Base-by-base conservation (phyloP, 1,140 invertebrate genomes). In the Sycophaga agraensis region DNA sequence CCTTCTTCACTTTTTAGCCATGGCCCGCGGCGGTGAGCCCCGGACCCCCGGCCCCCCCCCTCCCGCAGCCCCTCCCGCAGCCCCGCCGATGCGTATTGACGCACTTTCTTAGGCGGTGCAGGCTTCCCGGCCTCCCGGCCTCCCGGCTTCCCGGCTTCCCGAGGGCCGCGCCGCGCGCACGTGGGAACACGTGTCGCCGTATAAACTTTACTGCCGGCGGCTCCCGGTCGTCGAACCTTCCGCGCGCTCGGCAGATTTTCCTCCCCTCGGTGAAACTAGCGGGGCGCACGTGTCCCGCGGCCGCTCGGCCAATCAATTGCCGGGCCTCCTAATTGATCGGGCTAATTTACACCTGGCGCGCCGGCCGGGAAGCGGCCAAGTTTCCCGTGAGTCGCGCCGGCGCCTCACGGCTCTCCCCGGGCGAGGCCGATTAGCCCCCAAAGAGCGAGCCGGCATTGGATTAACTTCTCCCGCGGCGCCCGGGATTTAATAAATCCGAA, bases 91-190 rank as follows among this genome's bases (percentile, higher is more conserved):
- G 56, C n/a, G n/a, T 78, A 79, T 80, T 77, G 77, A 77, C 76
- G 73, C n/a, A n/a, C n/a, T 75, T 77, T 74, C 73, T 77, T 76
- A 76, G 78, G 78, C 73, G 75, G 76, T 69, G 53, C 64, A 51
- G 59, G 16, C 11, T 9, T 19, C 35, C 11, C 12, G 14, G 0
- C 19, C 11, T n/a, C 14, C 51, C n/a, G n/a, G n/a, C n/a, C n/a
- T n/a, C n/a, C n/a, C n/a, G n/a, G n/a, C 12, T 28, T 60, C n/a
- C 26, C 17, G 34, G 2, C 7, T 39, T 35, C 16, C 40, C 26
- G n/a, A 16, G n/a, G 2, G 1, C 31, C 14, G 11, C n/a, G 26
- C 9, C n/a, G 11, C 16, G 4, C 22, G 19, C 54, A 53, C 35
- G 35, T 50, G 26, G 45, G 45, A 56, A 55, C 45, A 56, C 59